These are phyloP conservation scores for Cephus runcator DNA, from an alignment of 2,888 invertebrate genomes.

Conservation along the genomic window DNA sequence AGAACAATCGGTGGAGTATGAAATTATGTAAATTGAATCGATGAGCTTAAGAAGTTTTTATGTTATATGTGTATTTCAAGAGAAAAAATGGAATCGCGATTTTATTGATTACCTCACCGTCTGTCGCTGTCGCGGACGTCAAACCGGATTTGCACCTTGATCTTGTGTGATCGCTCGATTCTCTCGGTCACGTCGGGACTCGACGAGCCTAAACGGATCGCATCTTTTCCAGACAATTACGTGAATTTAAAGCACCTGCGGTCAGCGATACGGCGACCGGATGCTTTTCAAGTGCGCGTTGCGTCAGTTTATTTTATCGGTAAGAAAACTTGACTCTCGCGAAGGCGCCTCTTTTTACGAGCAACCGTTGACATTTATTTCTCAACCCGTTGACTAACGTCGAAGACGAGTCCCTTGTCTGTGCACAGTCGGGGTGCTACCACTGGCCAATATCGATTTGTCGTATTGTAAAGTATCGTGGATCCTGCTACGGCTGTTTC, in stretches of 20 bases:
- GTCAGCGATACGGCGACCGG: background rate
- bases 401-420: background rate
- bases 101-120: background rate
- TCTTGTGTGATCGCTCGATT: background rate
- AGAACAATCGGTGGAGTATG: background rate
- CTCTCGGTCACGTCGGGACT: background rate
- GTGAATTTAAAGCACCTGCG: background rate
- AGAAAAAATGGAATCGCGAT: background rate
- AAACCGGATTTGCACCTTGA: background rate
- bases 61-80: background rate
- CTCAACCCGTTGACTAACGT: background rate
- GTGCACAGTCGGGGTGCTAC: background rate
- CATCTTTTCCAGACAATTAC: background rate
- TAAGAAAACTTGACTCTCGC: background rate
- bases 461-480: background rate
- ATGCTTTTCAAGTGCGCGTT: background rate
- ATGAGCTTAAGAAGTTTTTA: background rate
- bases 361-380: background rate
- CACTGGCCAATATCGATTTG: background rate
- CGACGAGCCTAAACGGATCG: background rate
- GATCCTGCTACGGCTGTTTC: background rate
- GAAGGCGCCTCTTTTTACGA: background rate
- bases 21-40: background rate
- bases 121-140: background rate
- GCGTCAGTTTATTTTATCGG: background rate